Base-by-base conservation (phyloP, 2,888 invertebrate species). In the Orchesellides sinensis region DNA sequence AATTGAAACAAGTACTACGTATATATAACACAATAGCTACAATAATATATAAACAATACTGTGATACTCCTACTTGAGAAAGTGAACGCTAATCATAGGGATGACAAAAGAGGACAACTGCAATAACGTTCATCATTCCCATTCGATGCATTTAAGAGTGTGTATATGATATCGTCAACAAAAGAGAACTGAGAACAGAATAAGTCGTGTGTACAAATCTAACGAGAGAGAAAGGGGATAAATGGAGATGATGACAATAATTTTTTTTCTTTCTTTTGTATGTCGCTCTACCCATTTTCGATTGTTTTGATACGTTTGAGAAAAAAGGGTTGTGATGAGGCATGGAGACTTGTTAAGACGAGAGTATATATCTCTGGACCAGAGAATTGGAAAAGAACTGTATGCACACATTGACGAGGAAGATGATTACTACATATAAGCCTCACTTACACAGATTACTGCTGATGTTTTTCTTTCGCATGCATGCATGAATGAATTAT, bases 381-480 rank as follows among this genome's bases (percentile, higher is more conserved):
- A 40, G 40, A 40, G 14, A 14, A 40, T 5, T 1, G 10, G 10
- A 40, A n/a, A 40, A 40, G 40, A n/a, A 40, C 40, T 40, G 40
- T n/a, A 40, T 40, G 2, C 40, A 8, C 40, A 65, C 25, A 65
- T 52, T 49, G 73, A 74, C 40, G 27, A 66, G 45, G 65, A 52
- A 35, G 52, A 32, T 73, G 45, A 35, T 70, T 54, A 56, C 40
- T 32, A 23, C 52, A 54, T 74, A 68, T 63, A 79, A 79, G 79
- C 79, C 63, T 79, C 79, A 79, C 79, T 79, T 79, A 79, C 61
- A 63, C 35, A 79, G 79, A 79, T 79, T 79, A 79, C 63, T 79
- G 70, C 79, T 70, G 63, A 70, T 79, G 79, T 79, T 79, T 79
- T 79, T 79, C 79, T 79, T 79, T 79, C 70, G 69, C 69, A 70